Evolutionary conservation across 2,797 vertebrate species (phyloP).

Genomic region (Schizopygopsis pylzovi): DNA sequence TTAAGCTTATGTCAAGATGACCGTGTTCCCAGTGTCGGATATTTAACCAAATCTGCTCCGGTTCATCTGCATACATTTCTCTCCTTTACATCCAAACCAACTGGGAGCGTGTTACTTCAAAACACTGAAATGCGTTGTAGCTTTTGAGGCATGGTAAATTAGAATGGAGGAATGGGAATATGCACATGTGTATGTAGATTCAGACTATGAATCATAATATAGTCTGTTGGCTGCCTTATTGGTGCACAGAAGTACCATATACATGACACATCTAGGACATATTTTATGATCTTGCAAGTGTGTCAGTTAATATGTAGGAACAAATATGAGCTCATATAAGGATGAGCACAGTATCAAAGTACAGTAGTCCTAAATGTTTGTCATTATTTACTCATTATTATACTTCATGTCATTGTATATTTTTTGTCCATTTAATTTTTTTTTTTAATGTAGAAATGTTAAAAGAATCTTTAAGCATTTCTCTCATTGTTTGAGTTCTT

Average conservation of each 20-base stretch:
- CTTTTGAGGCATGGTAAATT: conserved; percentile 66
- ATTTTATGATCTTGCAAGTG: conserved; percentile 19
- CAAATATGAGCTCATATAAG: not conserved
- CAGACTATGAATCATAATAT: conserved; percentile 9
- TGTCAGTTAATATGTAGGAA: conserved; percentile 16
- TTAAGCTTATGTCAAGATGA: conserved; percentile 19
- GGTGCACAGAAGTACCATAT: not conserved
- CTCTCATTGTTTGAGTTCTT: not conserved
- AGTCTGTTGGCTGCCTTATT: conserved; percentile 8
- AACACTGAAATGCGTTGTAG: conserved; percentile 65
- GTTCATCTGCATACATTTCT: conserved; percentile 55
- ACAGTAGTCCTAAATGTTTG: not conserved
- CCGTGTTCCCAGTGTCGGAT: not conserved
- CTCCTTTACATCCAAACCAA: conserved; percentile 45
- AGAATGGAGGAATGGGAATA: conserved; percentile 64
- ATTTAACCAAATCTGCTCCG: conserved; percentile 28
- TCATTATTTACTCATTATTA: not conserved
- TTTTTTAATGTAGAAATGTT: not conserved
- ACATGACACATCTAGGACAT: conserved; percentile 4
- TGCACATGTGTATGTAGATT: conserved; percentile 37
- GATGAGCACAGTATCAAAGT: not conserved
- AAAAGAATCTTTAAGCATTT: not conserved
- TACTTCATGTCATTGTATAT: not conserved
- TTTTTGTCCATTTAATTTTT: not conserved
- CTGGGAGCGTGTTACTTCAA: conserved; percentile 54